Evolutionary conservation across 2,888 invertebrate species (phyloP).

Genomic region (Oxystoma pomonae): DNA sequence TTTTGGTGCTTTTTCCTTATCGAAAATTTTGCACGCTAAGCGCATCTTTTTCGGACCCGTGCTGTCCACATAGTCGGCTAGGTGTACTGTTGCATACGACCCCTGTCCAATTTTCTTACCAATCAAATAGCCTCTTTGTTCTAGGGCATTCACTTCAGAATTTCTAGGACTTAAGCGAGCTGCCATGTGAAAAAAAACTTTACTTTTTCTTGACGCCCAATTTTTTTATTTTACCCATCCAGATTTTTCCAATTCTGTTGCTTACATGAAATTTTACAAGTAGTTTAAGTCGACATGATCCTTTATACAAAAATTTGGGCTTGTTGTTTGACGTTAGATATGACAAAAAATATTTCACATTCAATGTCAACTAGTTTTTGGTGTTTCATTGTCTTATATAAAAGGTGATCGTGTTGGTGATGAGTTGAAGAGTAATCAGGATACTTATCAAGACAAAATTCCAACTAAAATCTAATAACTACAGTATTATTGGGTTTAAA

Average conservation of each 20-base stretch:
- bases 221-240: constrained; percentile 29
- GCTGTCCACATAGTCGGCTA: constrained; percentile 76
- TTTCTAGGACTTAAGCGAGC: constrained; percentile 69
- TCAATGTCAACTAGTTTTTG: constrained; percentile 16
- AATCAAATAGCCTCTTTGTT: constrained; percentile 78
- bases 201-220: constrained; percentile 21
- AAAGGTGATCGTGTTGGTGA: too few relatives aligned
- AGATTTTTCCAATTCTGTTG: constrained; percentile 22
- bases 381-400: not conserved
- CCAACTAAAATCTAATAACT: too few relatives aligned
- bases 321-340: constrained; percentile 19
- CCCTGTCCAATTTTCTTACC: constrained; percentile 84
- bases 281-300: constrained; percentile 17
- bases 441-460: too few relatives aligned
- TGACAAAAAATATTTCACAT: constrained; percentile 20
- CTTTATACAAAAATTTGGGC: constrained; percentile 24
- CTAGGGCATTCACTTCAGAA: constrained; percentile 81
- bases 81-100: constrained; percentile 85
- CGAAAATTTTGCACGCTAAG: constrained; percentile 87
- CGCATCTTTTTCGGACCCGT: constrained; percentile 67
- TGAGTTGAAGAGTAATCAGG: too few relatives aligned
- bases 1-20: constrained; percentile 80
- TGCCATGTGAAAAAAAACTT: constrained; percentile 52
- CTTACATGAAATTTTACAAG: constrained; percentile 18
- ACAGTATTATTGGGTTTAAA: too few relatives aligned